Evolutionary conservation across 2,797 vertebrate genomes (phyloP).

Genomic region (Pogonophryne albipinna): DNA sequence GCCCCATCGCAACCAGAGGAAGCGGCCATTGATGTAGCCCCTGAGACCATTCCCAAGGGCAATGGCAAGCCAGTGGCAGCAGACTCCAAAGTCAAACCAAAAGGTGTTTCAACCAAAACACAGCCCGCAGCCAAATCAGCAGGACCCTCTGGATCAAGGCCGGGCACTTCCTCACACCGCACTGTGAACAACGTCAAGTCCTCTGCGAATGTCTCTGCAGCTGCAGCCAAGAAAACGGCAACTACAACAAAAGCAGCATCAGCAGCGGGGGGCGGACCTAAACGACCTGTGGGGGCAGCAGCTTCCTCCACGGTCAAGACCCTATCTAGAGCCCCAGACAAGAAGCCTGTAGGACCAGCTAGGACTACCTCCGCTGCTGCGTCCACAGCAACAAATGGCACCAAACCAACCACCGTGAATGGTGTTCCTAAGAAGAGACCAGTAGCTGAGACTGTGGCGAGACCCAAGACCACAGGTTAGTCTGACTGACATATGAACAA

Average conservation of each 20-base stretch:
- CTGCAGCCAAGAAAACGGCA: conserved; percentile 49
- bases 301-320: conserved; percentile 49
- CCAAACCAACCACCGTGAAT: conserved; percentile 50
- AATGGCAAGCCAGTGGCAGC: conserved; percentile 51
- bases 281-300: conserved; percentile 55
- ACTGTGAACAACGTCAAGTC: conserved; percentile 60
- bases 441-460: conserved; percentile 53
- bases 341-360: conserved; percentile 63
- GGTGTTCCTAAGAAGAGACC: conserved; percentile 62
- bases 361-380: conserved; percentile 60
- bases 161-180: conserved; percentile 55
- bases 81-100: conserved; percentile 71
- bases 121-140: conserved; percentile 51
- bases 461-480: conserved; percentile 77
- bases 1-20: conserved; percentile 44
- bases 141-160: conserved; percentile 46
- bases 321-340: conserved; percentile 69
- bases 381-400: conserved; percentile 54
- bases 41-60: conserved; percentile 46
- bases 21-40: conserved; percentile 39
- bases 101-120: conserved; percentile 43
- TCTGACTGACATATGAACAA: neutral
- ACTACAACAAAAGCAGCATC: conserved; percentile 36
- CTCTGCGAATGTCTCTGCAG: conserved; percentile 37
- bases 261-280: conserved; percentile 50